These are phyloP conservation scores for Halocaridina rubra DNA, from an alignment of 2,888 invertebrate species.

Conservation along the genomic window DNA sequence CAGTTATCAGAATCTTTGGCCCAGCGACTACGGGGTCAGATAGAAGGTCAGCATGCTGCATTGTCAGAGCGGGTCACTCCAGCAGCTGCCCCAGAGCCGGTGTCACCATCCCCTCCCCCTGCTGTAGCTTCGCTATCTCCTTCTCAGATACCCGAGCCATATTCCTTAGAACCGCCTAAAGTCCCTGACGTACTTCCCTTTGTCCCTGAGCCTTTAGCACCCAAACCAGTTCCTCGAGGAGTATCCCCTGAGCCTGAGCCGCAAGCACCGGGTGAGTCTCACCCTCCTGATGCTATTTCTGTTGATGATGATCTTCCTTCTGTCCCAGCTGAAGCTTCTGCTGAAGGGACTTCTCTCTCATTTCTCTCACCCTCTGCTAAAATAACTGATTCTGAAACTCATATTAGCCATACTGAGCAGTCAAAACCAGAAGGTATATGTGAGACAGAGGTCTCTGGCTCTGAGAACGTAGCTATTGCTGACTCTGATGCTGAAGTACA, in stretches of 20 bases:
- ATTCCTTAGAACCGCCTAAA: conserved; percentile 16
- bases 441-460: neutral
- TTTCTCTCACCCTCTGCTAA: neutral
- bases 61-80: neutral
- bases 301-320: neutral
- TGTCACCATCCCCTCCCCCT: conserved; percentile 19
- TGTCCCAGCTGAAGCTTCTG: neutral
- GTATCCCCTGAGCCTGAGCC: conserved; percentile 7
- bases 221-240: neutral
- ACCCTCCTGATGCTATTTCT: neutral
- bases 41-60: conserved; percentile 42
- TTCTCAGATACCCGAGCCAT: neutral
- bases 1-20: conserved; percentile 61
- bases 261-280: conserved; percentile 20
- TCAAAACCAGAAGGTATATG: neutral
- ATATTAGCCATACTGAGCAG: neutral
- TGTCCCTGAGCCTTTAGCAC: neutral
- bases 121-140: neutral
- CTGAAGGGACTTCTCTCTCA: neutral
- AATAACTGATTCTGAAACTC: neutral
- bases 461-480: neutral
- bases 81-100: conserved; percentile 9
- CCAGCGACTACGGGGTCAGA: conserved; percentile 48
- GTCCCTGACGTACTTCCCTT: neutral
- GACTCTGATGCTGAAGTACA: neutral